Base-by-base conservation (phyloP, 2,797 vertebrate species). In the Scarus forsteni region DNA sequence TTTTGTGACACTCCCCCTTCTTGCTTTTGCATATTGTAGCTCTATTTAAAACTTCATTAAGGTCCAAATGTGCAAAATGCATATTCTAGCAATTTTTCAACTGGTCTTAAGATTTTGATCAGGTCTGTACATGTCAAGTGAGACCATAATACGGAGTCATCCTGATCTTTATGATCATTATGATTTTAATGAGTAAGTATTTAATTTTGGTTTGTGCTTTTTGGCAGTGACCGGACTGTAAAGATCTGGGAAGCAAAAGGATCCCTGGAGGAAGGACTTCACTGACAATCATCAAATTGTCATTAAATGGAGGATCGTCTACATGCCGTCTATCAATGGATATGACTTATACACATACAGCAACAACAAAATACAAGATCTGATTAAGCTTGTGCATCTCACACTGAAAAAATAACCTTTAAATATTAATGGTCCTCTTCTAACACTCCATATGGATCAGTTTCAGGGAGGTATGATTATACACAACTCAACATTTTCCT, bases 191-290 rank as follows among this genome's bases (percentile, higher is more conserved):
- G 57, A 3, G 11, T 55, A 1, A 68, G 35, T 1, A 45, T 53
- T 56, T 2, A 1, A 38, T 78, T 27, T 27, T 27, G 27, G 6
- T 43, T 1, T 65, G 11, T 72, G 1, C 66, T 58, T 78, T 77
- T 65, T 81, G 56, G 34, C 87, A 99, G 98, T 83, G 98, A 99
- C 84, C 95, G 96, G 46, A 99, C 98, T 8, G 97, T 99, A 85
- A 96, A 95, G 89, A 97, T 99, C 81, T 99, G 98, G 98, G 97
- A 96, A 83, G 92, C 94, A 77, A 96, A 93, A 68, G 95, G 92
- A 57, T 84, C 92, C 58, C 88, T 96, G 63, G 97, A 98, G n/a
- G 94, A 94, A 6, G 90, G 90, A 39, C 51, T 90, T 38, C 71
- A 88, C 79, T 94, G 88, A 93, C 52, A 36, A 27, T 18, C 19